A percentile compares a stretch with the other conserved stretches of the same genome.
Evolutionary conservation across 2,888 invertebrate species (phyloP).

Genomic region (Watsonalla cultraria): DNA sequence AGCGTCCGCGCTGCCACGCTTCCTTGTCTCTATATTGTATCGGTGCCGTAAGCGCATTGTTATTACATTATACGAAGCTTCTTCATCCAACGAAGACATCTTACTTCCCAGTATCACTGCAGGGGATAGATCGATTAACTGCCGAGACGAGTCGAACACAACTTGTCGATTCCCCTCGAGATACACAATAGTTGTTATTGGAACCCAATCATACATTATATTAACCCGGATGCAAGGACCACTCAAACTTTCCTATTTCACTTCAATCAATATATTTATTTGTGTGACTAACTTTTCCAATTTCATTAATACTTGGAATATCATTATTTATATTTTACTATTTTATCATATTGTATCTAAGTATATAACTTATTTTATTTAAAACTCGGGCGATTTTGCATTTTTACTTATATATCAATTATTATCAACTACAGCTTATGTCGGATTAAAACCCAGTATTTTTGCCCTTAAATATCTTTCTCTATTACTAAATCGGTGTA

Average conservation of each 20-base stretch:
- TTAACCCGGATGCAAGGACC: constrained; percentile 83
- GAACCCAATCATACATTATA: constrained; percentile 20
- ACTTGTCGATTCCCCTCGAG: constrained; percentile 14
- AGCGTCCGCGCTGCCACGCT: constrained; percentile 52
- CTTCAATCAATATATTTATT: constrained; percentile 36
- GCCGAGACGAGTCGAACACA: constrained; percentile 10
- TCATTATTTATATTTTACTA: constrained; percentile 22
- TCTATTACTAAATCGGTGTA: constrained; percentile 68
- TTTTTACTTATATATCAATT: constrained; percentile 39
- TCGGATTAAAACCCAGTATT: constrained; percentile 48
- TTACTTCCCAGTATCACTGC: constrained; percentile 16
- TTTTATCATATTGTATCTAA: constrained; percentile 38
- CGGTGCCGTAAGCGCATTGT: constrained; percentile 59
- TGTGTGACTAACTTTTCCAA: constrained; percentile 34
- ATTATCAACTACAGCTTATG: constrained; percentile 56
- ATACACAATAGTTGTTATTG: constrained; percentile 9
- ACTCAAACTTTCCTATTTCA: constrained; percentile 85
- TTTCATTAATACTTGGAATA: constrained; percentile 8
- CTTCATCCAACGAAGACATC: constrained; percentile 43
- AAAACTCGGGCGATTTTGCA: constrained; percentile 48
- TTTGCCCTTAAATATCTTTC: constrained; percentile 53
- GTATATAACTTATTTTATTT: constrained; percentile 30
- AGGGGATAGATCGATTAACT: constrained; percentile 3
- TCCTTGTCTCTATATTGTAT: constrained; percentile 63
- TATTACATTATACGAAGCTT: constrained; percentile 49